Evolutionary conservation across 2,797 vertebrate genomes (phyloP), one percentile per base, ranked within the genome.

Genomic region (Linurgus olivaceus): DNA sequence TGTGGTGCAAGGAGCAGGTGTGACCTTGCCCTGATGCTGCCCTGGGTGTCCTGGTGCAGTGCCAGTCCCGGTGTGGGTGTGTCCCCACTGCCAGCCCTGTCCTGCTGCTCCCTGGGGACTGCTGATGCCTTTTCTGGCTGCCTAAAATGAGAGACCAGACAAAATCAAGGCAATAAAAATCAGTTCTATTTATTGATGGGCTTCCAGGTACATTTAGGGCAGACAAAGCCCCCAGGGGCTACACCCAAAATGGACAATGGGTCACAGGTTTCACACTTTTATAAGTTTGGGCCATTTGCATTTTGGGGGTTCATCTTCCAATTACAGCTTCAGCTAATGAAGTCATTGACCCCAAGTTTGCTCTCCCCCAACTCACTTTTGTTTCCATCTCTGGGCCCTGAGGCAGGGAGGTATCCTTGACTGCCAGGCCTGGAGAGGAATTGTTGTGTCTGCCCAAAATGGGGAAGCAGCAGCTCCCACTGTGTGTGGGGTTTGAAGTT

Each of bases 31-130:
- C 83, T 18, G 42, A 3, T 15, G 72, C 38, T 17, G 55, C 59
- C 9, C 3, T 0, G 17, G 10, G 45, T 6, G 35, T 35, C 28
- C 19, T 47, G 80, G 51, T 0, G 0, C 13, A 0, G 75, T 0
- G 47, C 12, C 31, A 47, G 57, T 42, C 3, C 17, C 1, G 0
- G 2, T 7, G 66, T 37, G 20, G 29, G 4, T 10, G 50, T 10
- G 5, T 21, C 11, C 14, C 40, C 3, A 1, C 37, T 37, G 63
- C 35, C 66, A 81, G 62, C 71, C 33, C 45, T 0, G 1, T 48
- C 21, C 65, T 62, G 52, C 86, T 54, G 68, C 57, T 6, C 38
- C 54, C 5, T 25, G 24, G 15, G 4, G 17, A 13, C 48, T 37
- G 73, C 33, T 57, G 51, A 4, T 47, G 23, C 11, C 17, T n/a